Evolutionary conservation across 2,797 vertebrate species (phyloP), one percentile per base, ranked within the genome.

Genomic region (Urosaurus nigricauda): DNA sequence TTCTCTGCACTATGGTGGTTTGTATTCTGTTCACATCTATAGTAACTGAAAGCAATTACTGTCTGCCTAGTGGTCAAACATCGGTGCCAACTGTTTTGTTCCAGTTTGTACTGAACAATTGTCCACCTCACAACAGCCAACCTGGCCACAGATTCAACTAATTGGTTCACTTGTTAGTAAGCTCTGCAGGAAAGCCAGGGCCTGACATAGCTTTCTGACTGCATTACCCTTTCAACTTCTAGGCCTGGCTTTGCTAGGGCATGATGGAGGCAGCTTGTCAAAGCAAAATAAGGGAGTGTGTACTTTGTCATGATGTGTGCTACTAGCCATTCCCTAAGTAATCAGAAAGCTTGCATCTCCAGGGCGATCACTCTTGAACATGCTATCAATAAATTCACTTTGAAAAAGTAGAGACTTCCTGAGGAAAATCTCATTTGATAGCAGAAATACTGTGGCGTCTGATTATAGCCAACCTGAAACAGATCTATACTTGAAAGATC

Each of bases 161-260:
- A 85, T 89, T 85, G 83, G 83, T 89, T 84, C 53, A 60, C 40
- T 87, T 79, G 77, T 60, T 78, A 83, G 51, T 71, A 85, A 79
- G 32, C 87, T 73, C 87, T 85, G 63, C 83, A 73, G 83, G 53
- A 71, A 65, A 43, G 40, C 32, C 14, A 37, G 79, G 37, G 12
- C 56, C 79, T 56, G 71, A 37, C 78, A 81, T 78, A 81, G 58
- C 43, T 85, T 24, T 47, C 85, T 40, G 70, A 81, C 68, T 53
- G 83, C 60, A 81, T 85, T 58, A 63, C 32, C 53, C 75, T 71
- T 83, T 88, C 60, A 83, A 71, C 68, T 71, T 29, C 37, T 71
- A 79, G 75, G 12, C 65, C 40, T 51, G 24, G 5, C 56, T 74
- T 84, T 58, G 40, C 35, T 40, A 88, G 75, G 32, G 53, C 74